Conservation (phyloP, 2,888 invertebrate species). For the Drosophila falleni region DNA sequence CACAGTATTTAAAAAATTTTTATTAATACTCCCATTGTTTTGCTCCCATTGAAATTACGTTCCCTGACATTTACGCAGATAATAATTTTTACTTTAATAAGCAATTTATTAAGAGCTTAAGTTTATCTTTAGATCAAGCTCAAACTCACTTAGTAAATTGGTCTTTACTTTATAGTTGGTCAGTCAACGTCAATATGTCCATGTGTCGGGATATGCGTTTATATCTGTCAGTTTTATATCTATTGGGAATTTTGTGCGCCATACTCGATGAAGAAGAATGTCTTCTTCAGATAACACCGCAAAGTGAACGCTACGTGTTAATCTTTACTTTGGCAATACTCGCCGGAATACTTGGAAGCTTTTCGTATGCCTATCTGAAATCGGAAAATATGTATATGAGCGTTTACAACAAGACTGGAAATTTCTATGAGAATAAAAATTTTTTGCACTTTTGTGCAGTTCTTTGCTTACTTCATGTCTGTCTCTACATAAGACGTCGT, state of each 20-base stretch:
- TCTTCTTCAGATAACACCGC: slow-evolving; percentile 30
- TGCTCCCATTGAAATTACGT: background rate
- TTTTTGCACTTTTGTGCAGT: slow-evolving; percentile 46
- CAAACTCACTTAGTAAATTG: slow-evolving; percentile 27
- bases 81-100: background rate
- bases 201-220: slow-evolving; percentile 47
- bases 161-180: background rate
- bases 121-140: slow-evolving; percentile 13
- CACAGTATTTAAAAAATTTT: background rate
- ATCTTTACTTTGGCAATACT: slow-evolving; percentile 19
- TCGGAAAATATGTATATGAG: slow-evolving; percentile 30
- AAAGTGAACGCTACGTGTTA: slow-evolving; percentile 47
- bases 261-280: slow-evolving; percentile 41
- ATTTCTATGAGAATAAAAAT: slow-evolving; percentile 53
- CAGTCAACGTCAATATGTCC: slow-evolving; percentile 50
- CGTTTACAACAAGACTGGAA: slow-evolving; percentile 61
- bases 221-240: slow-evolving; percentile 45
- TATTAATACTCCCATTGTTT: background rate
- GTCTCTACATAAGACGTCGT: slow-evolving; percentile 51
- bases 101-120: slow-evolving; percentile 14
- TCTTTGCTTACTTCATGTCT: slow-evolving; percentile 43
- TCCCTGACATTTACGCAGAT: background rate
- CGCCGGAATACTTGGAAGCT: slow-evolving; percentile 1
- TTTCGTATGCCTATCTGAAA: slow-evolving; percentile 29
- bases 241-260: slow-evolving; percentile 57